phyloP scores from a whole-genome alignment of 2,888 invertebrate genomes.

The Melanostoma scalare region DNA sequence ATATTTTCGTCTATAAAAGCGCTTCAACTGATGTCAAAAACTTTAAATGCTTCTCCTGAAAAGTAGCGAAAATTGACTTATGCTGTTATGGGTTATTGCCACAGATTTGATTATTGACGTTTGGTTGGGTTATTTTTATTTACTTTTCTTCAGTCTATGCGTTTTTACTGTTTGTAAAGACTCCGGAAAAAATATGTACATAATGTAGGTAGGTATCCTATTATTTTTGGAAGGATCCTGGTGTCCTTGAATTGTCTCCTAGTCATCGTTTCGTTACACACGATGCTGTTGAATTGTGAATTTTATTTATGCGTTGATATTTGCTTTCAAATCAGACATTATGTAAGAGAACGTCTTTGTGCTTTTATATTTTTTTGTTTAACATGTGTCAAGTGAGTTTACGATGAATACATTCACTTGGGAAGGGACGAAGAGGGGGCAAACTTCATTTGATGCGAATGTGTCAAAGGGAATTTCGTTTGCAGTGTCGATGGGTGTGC shows the following conservation, averaged over 20 bases:
- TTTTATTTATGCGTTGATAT: background rate
- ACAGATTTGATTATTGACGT: constrained; percentile 48
- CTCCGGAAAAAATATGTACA: no score
- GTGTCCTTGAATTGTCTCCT: no score
- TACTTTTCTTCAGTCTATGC: constrained; percentile 26
- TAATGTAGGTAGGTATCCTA: no score
- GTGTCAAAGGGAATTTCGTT: constrained; percentile 64
- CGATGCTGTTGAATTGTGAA: no score
- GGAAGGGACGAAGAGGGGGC: constrained; percentile 1
- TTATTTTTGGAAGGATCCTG: no score
- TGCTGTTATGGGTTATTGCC: no score
- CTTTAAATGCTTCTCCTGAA: no score
- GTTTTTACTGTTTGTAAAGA: background rate
- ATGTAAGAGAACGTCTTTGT: constrained; percentile 23
- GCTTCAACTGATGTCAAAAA: no score
- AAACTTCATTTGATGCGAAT: constrained; percentile 62
- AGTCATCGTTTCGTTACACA: no score
- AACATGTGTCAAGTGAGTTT: constrained; percentile 27
- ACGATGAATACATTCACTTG: constrained; percentile 22
- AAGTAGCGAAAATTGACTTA: no score
- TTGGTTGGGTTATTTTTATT: constrained; percentile 35
- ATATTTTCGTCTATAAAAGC: no score
- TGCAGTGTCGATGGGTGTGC: constrained; percentile 27
- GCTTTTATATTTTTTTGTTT: background rate
- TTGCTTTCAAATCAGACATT: constrained; percentile 62